Base-by-base conservation (phyloP, 2,113 vertebrate genomes). In the Naja naja region DNA sequence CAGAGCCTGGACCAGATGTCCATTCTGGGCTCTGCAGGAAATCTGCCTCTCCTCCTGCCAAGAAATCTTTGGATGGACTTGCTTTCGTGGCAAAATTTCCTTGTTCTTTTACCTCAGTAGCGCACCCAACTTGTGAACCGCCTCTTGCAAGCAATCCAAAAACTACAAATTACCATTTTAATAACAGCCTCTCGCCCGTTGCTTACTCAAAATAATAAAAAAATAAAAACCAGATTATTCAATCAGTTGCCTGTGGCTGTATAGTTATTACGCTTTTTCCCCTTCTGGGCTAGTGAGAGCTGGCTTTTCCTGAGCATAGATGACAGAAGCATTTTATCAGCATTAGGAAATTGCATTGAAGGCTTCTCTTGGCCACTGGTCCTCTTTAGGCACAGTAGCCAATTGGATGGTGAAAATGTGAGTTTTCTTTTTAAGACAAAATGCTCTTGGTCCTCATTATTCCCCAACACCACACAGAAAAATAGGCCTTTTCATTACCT, bases 301-400 rank as follows among this genome's bases (percentile, higher is more conserved):
- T 93, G 95, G 94, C 94, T 95, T 95, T 95, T 95, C 93, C 89
- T 92, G 96, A 95, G 34, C 85, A 49, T 93, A 95, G 94, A 94
- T 95, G 93, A 96, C 93, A 95, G 95, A 94, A 93, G 95, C 54
- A 64, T 95, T 93, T 95, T 93, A 95, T 96, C 96, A 97, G 95
- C 92, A 12, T 90, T 92, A 93, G 94, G 93, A 97, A 97, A 96
- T 95, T 93, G 93, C 94, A 22, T 23, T 88, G 89, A 89, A 94
- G 96, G 96, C 94, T 34, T 45, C 94, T 88, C 25, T 92, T 95
- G 96, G 96, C 96, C 92, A 54, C 94, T 90, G 0, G 94, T 96
- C 97, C 60, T 94, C 93, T 93, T 87, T 90, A 89, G 93, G 93
- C 0, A 1, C 81, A 22, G 53, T 10, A 34, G 89, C 90, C 93